These are phyloP conservation scores for Gallinago jamesoni DNA, from an alignment of 2,113 vertebrate species.

Conservation along the genomic window DNA sequence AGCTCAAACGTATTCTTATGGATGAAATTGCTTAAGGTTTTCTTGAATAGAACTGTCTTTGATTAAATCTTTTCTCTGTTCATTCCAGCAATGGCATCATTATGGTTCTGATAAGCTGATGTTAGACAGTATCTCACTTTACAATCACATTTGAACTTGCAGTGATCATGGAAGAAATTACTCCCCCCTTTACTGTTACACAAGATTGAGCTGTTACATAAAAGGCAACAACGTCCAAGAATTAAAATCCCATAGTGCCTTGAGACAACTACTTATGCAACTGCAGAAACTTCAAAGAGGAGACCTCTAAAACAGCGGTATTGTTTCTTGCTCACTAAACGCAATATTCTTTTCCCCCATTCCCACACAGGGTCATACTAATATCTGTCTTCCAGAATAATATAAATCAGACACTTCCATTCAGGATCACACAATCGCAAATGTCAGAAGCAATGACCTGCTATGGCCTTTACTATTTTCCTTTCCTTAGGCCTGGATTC, in stretches of 20 bases:
- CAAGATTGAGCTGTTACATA: constrained; percentile 45
- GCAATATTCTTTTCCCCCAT: background rate
- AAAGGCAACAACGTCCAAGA: constrained; percentile 4
- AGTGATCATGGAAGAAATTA: background rate
- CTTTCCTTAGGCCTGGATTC: background rate
- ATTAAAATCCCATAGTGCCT: constrained; percentile 54
- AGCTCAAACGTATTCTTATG: constrained; percentile 65
- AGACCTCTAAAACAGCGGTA: constrained; percentile 2
- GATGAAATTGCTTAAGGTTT: constrained; percentile 62
- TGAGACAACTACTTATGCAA: constrained; percentile 3
- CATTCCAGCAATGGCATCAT: constrained; percentile 37
- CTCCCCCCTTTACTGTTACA: background rate
- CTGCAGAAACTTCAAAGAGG: constrained; percentile 14
- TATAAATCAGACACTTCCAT: background rate
- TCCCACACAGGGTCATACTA: background rate
- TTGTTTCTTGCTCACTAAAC: constrained; percentile 54
- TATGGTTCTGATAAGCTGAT: constrained; percentile 59
- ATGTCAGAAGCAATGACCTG: background rate
- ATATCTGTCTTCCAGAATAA: constrained; percentile 7
- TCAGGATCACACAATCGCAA: background rate
- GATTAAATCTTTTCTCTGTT: constrained; percentile 63
- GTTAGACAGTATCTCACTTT: constrained; percentile 1
- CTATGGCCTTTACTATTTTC: background rate
- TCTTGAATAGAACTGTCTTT: constrained; percentile 70
- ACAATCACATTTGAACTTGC: constrained; percentile 36